A percentile compares a stretch with the other conserved stretches of the same genome.
These are phyloP conservation scores for Halcyon senegalensis DNA, from an alignment of 2,113 vertebrate genomes.

Conservation along the genomic window DNA sequence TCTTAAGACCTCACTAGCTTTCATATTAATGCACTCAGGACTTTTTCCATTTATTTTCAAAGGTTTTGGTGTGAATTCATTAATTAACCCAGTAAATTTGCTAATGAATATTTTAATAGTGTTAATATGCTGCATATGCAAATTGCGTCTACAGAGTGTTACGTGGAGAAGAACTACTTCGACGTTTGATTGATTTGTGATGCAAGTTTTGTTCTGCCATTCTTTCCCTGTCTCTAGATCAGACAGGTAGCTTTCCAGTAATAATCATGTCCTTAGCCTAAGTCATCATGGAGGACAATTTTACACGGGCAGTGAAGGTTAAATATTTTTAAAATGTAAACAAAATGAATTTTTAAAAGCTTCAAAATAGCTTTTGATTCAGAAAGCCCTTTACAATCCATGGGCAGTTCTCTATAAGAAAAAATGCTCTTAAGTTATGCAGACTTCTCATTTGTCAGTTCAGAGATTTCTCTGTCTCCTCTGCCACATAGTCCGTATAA, in stretches of 20 bases:
- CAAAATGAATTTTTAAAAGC: slow-evolving; percentile 76
- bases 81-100: slow-evolving; percentile 1
- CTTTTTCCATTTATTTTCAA: background rate
- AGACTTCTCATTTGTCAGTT: slow-evolving; percentile 71
- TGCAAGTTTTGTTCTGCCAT: background rate
- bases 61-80: background rate
- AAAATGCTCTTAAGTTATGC: slow-evolving; percentile 56
- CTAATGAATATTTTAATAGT: slow-evolving; percentile 46
- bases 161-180: background rate
- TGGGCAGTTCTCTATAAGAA: slow-evolving; percentile 61
- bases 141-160: background rate
- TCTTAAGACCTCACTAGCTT: background rate
- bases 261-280: background rate
- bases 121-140: background rate
- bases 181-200: background rate
- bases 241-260: slow-evolving; percentile 43
- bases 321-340: slow-evolving; percentile 75
- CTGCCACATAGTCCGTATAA: slow-evolving; percentile 72
- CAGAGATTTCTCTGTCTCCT: slow-evolving; percentile 74
- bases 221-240: slow-evolving; percentile 1
- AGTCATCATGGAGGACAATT: background rate
- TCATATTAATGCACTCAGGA: background rate
- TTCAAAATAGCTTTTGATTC: slow-evolving; percentile 65
- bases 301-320: slow-evolving; percentile 58
- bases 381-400: slow-evolving; percentile 48